Percentiles rank a stretch among this genome's conserved stretches.
Conservation (phyloP, 1,140 invertebrate genomes). For the Chrysoperla carnea region DNA sequence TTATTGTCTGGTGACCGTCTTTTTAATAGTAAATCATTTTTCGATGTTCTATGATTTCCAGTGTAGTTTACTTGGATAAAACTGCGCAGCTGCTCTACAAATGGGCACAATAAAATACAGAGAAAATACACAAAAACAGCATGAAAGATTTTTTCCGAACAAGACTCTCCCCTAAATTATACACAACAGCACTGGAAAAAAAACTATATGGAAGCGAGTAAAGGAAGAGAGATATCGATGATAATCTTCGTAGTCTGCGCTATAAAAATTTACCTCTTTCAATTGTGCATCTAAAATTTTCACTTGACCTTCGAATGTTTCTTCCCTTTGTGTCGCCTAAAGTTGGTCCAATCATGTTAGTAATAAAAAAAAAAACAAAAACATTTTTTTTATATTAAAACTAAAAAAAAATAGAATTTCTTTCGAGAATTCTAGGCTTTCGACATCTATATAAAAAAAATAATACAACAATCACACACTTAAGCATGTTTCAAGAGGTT, state of each 20-base stretch:
- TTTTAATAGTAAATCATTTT: no score
- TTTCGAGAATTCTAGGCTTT: conserved; percentile 1
- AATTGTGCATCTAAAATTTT: conserved; percentile 81
- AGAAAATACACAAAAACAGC: no score
- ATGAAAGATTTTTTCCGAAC: background rate
- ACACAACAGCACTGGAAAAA: conserved; percentile 3
- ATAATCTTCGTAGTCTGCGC: background rate
- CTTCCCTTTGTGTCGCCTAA: conserved; percentile 92
- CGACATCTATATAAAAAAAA: conserved; percentile 8
- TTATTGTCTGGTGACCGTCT: no score
- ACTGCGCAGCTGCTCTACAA: no score
- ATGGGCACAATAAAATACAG: no score
- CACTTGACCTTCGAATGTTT: conserved; percentile 85
- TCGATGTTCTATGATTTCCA: no score
- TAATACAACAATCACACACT: conserved; percentile 11
- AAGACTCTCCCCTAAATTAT: conserved; percentile 2
- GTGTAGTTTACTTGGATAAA: no score
- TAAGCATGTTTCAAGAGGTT: conserved; percentile 1
- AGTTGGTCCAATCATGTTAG: conserved; percentile 5
- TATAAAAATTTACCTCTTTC: conserved; percentile 62
- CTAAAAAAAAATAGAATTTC: conserved; percentile 9
- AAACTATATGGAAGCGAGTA: background rate
- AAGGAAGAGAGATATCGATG: background rate
- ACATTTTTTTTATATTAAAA: conserved; percentile 14
- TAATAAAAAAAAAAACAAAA: conserved; percentile 13